Conservation (phyloP, 53 echinoderm and acorn worm species). For the Stichopus horrens region DNA sequence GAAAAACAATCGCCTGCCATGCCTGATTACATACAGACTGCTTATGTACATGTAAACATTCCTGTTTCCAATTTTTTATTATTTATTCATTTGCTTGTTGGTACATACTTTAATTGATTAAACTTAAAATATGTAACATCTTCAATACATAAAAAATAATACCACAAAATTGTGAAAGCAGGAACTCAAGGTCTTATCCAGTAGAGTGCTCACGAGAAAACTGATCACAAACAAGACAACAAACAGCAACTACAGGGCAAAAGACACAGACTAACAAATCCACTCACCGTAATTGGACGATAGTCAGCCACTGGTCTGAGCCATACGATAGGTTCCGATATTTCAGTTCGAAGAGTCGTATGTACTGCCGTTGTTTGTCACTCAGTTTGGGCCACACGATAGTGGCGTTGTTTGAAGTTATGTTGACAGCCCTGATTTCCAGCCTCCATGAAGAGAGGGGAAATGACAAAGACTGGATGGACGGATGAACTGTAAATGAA, state of each 20-base stretch:
- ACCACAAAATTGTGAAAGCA: too few species aligned
- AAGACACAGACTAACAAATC: not conserved
- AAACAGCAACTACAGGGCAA: not conserved
- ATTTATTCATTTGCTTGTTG: too few species aligned
- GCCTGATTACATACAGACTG: too few species aligned
- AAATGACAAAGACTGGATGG: conserved; percentile 63
- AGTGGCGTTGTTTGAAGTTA: conserved; percentile 67
- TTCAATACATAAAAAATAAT: too few species aligned
- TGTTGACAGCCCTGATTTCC: conserved; percentile 73
- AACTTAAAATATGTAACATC: too few species aligned
- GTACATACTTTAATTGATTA: too few species aligned
- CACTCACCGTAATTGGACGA: conserved; percentile 59
- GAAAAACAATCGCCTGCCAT: too few species aligned
- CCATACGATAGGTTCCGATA: conserved; percentile 79
- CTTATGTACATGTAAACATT: too few species aligned
- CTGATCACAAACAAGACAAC: too few species aligned
- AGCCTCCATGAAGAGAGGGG: conserved; percentile 76
- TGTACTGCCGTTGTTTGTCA: conserved; percentile 87
- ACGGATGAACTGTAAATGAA: conserved; percentile 44
- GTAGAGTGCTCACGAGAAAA: too few species aligned
- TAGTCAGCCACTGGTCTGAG: conserved; percentile 68
- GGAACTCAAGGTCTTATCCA: too few species aligned
- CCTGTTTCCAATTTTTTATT: too few species aligned
- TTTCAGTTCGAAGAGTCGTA: conserved; percentile 67
- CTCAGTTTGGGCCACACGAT: conserved; percentile 82